Conservation (phyloP, 2,797 vertebrate genomes). For the Halcyon chelicuti region DNA sequence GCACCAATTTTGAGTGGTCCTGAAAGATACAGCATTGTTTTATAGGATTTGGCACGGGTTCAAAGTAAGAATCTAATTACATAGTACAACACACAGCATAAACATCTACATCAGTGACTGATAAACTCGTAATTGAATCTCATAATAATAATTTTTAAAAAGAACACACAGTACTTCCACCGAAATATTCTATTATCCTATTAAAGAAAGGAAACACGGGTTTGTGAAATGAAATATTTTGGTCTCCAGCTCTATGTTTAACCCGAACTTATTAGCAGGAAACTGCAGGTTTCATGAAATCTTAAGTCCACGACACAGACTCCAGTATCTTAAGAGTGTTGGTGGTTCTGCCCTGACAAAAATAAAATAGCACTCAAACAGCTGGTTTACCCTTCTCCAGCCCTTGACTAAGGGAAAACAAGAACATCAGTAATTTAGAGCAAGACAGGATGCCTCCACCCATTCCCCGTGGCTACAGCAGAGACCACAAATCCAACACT, state of each 20-base stretch:
- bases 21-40: neutral
- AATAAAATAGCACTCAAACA: neutral
- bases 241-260: neutral
- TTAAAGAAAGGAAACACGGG: neutral
- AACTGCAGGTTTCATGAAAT: neutral
- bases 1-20: neutral
- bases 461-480: neutral
- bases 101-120: neutral
- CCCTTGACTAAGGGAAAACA: neutral
- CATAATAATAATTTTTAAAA: neutral
- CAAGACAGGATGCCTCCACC: constrained; percentile 30
- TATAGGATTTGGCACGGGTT: neutral
- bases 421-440: constrained; percentile 31
- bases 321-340: neutral
- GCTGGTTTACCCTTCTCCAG: neutral
- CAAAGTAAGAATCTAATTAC: neutral
- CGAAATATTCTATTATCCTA: neutral
- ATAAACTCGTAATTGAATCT: neutral
- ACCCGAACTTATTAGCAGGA: neutral
- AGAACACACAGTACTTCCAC: neutral
- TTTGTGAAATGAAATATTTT: neutral
- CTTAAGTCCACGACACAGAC: neutral
- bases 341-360: neutral
- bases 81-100: neutral
- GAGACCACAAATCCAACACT: neutral